Conservation (phyloP, 1,140 invertebrate species). For the Drosophila saltans region DNA sequence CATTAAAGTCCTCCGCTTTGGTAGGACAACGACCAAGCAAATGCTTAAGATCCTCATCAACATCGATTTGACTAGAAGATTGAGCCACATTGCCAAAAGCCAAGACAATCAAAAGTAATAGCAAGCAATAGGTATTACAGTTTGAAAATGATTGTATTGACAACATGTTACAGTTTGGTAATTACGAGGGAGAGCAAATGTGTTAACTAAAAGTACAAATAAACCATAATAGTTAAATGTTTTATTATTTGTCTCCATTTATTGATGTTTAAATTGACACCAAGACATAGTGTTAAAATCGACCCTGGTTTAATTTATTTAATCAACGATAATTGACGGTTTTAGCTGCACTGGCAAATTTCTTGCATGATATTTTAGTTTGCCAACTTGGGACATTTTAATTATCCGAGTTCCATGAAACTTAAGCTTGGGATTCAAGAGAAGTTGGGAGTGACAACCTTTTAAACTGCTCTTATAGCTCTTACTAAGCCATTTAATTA, state of each 20-base stretch:
- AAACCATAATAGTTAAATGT: constrained; percentile 18
- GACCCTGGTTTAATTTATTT: constrained; percentile 18
- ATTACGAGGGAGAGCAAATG: background rate
- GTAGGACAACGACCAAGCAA: constrained; percentile 86
- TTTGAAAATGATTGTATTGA: constrained; percentile 46
- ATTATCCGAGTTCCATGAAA: background rate
- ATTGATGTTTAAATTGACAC: constrained; percentile 20
- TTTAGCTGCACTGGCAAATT: background rate
- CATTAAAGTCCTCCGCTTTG: constrained; percentile 87
- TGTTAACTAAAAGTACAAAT: constrained; percentile 50
- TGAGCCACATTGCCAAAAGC: background rate
- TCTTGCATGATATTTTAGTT: background rate
- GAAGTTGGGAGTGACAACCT: no score
- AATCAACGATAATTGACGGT: background rate
- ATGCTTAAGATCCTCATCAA: constrained; percentile 67
- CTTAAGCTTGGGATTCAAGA: background rate
- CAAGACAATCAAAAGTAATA: background rate
- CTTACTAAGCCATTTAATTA: background rate
- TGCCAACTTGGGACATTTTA: background rate
- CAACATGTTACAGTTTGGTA: constrained; percentile 45
- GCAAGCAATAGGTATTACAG: constrained; percentile 32
- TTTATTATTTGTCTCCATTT: constrained; percentile 22
- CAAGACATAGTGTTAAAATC: constrained; percentile 27
- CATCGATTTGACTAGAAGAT: constrained; percentile 57
- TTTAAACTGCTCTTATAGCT: background rate